Evolutionary conservation across 2,113 vertebrate genomes (phyloP), one percentile per base, ranked within the genome.

Genomic region (Neotoma lepida): DNA sequence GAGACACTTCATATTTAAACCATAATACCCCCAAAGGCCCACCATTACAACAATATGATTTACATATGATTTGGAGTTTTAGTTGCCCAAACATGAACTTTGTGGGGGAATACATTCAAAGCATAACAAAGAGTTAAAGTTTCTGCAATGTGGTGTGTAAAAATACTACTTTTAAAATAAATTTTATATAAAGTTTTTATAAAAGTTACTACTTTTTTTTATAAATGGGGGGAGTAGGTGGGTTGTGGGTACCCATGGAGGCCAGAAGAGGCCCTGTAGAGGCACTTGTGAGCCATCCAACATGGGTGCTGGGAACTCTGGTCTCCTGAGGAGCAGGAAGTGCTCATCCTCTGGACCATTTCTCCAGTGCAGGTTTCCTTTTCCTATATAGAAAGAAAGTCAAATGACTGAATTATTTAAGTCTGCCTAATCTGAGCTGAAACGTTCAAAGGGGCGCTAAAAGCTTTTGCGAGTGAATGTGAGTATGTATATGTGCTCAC

Each of bases 381-480:
- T 44, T 61, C 76, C 15, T 84, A 9, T 44, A 30, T 81, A 15
- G 87, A 91, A 74, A 78, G 22, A 44, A 86, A 63, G 39, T 70
- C 41, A 95, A 20, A 49, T 93, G 56, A 94, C 84, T 91, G 18
- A 63, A 41, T 86, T 78, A 44, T 39, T n/a, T 89, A 78, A 86
- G 41, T 28, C 41, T 66, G 66, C 46, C 33, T 88, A 63, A 64
- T 78, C n/a, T 10, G 26, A 86, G 26, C 86, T 94, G 26, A 51
- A 68, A 54, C 2, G 77, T 71, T 80, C 71, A 93, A 44, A 63
- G 35, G 64, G 13, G 30, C 44, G 30, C 44, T 76, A 82, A 85
- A 77, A 49, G 49, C 30, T 51, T 89, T 89, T 30, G 8, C 22
- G 1, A 78, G 81, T 78, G 41, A 82, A 49, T 70, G 63, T 14